Evolutionary conservation across 2,888 invertebrate species (phyloP).

Genomic region (Gastrophysa polygoni): DNA sequence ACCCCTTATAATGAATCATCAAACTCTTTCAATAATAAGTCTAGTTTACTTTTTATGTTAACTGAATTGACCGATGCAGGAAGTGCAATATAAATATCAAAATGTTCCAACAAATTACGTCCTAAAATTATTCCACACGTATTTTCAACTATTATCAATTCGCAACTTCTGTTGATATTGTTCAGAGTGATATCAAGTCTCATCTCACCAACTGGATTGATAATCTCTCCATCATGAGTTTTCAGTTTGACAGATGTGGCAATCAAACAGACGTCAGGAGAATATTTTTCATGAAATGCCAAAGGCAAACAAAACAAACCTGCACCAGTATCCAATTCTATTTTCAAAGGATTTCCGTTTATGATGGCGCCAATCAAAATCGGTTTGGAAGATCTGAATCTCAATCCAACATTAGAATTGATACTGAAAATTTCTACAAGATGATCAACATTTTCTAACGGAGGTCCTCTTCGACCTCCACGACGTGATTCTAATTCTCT

Average conservation of each 20-base stretch:
- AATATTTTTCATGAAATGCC: slow-evolving; percentile 5
- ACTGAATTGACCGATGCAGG: not conserved
- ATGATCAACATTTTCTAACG: no score
- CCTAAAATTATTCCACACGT: slow-evolving; percentile 5
- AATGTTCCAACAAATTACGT: not conserved
- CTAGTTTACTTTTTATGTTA: no score
- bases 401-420: no score
- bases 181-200: slow-evolving; percentile 1
- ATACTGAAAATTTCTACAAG: slow-evolving; percentile 7
- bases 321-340: slow-evolving; percentile 18
- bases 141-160: slow-evolving; percentile 14
- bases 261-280: not conserved
- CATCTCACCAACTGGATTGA: slow-evolving; percentile 10
- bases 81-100: no score
- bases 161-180: slow-evolving; percentile 1
- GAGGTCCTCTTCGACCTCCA: not conserved
- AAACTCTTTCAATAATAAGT: no score
- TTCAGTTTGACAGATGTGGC: not conserved
- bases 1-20: not conserved
- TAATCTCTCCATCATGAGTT: slow-evolving; percentile 4
- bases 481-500: slow-evolving; percentile 1
- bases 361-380: not conserved
- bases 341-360: slow-evolving; percentile 1
- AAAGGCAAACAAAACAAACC: slow-evolving; percentile 20
- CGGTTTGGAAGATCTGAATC: no score